Percentiles rank a stretch among this genome's conserved stretches.
Evolutionary conservation across 2,113 vertebrate species (phyloP).

Genomic region (Nipponia nippon): DNA sequence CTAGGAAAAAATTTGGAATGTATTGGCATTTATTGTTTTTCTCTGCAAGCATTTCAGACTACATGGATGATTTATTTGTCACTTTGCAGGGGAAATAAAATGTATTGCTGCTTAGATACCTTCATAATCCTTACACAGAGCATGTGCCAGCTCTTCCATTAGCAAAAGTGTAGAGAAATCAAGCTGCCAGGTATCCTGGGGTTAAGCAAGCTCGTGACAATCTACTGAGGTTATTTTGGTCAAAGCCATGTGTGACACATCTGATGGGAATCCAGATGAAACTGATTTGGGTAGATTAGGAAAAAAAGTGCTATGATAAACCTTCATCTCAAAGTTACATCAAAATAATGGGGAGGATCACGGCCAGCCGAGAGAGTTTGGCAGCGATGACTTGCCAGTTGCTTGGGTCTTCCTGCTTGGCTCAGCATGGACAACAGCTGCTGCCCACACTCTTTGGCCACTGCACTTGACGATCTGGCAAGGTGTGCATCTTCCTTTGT

Average conservation of each 20-base stretch:
- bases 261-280: not conserved
- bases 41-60: not conserved
- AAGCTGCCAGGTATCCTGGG: not conserved
- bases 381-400: not conserved
- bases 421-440: not conserved
- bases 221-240: not conserved
- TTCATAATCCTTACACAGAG: not conserved
- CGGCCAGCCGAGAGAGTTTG: not conserved
- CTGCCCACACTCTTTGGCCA: not conserved
- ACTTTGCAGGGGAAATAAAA: not conserved
- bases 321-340: not conserved
- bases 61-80: not conserved
- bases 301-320: not conserved
- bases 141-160: conserved; percentile 3
- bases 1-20: not conserved
- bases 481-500: not conserved
- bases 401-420: not conserved
- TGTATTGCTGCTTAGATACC: not conserved
- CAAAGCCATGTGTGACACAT: not conserved
- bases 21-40: not conserved
- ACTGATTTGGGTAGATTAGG: not conserved
- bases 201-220: not conserved
- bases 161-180: not conserved
- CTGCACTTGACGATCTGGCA: not conserved
- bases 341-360: not conserved